Conservation (phyloP, 2,113 vertebrate genomes). For the Rhinolophus ferrumequinum region DNA sequence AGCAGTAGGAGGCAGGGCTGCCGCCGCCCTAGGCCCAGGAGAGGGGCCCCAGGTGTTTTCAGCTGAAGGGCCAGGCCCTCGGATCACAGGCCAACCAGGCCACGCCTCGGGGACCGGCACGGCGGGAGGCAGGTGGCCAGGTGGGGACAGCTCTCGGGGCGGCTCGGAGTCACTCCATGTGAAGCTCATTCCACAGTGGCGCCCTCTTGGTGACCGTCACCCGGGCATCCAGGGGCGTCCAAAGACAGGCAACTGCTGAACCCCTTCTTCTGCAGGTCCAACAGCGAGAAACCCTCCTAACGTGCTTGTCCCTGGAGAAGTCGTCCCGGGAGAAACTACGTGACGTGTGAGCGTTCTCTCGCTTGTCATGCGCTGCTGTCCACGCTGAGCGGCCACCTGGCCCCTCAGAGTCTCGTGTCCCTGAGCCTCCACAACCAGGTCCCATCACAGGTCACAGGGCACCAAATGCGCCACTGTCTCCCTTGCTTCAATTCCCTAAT, state of each 20-base stretch:
- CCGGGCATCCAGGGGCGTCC: accelerated
- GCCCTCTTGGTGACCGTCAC: accelerated
- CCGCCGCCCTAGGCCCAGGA: too few relatives aligned
- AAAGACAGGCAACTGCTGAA: accelerated
- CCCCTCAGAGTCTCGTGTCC: accelerated
- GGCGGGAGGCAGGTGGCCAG: accelerated
- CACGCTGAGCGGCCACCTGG: too few relatives aligned
- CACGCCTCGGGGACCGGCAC: accelerated
- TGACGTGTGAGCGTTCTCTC: too few relatives aligned
- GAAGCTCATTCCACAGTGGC: accelerated
- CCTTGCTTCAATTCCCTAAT: neutral
- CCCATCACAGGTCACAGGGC: accelerated
- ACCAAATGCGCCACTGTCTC: too few relatives aligned
- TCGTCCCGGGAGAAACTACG: accelerated
- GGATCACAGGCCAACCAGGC: accelerated
- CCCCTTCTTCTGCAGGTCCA: too few relatives aligned
- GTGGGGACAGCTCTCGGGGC: accelerated
- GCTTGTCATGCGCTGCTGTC: too few relatives aligned
- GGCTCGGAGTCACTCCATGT: accelerated
- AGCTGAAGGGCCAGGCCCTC: neutral
- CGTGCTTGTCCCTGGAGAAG: accelerated
- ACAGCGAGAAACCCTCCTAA: neutral
- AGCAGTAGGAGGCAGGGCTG: neutral
- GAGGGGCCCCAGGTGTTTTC: neutral
- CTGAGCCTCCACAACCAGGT: accelerated